Evolutionary conservation across 2,888 invertebrate species (phyloP).

Genomic region (Drosophila pegasa): DNA sequence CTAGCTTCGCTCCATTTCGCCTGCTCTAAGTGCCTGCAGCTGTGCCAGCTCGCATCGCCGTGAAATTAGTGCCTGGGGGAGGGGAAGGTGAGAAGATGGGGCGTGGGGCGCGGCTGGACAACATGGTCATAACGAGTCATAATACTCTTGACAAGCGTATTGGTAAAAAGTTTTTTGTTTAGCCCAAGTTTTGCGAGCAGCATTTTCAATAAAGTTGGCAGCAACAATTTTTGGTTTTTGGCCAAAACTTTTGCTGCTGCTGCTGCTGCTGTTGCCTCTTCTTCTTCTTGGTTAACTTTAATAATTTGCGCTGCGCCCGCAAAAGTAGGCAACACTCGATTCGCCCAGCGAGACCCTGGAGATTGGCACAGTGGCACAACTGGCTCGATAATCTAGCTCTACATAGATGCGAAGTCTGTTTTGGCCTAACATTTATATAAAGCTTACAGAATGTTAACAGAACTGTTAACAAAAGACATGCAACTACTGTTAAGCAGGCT

Average conservation of each 20-base stretch:
- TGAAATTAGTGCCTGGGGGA: slow-evolving; percentile 1
- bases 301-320: slow-evolving; percentile 43
- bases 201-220: slow-evolving; percentile 60
- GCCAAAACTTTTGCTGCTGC: slow-evolving; percentile 24
- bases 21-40: not conserved
- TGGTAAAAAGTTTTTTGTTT: slow-evolving; percentile 20
- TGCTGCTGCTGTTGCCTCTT: slow-evolving; percentile 3
- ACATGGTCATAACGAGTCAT: slow-evolving; percentile 8
- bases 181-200: slow-evolving; percentile 39
- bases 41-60: not conserved
- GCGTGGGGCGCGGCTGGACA: not conserved
- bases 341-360: slow-evolving; percentile 5
- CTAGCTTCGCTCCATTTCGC: not conserved
- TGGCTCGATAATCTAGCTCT: not conserved
- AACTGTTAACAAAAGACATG: not conserved
- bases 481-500: not conserved
- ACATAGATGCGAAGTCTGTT: not conserved
- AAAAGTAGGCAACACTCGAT: slow-evolving; percentile 46
- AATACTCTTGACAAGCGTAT: slow-evolving; percentile 11
- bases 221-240: slow-evolving; percentile 32
- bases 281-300: slow-evolving; percentile 29
- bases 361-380: slow-evolving; percentile 3
- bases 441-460: not conserved
- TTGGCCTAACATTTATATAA: not conserved
- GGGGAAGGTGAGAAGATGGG: not conserved